Conservation (phyloP, 2,888 invertebrate genomes). For the Subacronicta megacephala region DNA sequence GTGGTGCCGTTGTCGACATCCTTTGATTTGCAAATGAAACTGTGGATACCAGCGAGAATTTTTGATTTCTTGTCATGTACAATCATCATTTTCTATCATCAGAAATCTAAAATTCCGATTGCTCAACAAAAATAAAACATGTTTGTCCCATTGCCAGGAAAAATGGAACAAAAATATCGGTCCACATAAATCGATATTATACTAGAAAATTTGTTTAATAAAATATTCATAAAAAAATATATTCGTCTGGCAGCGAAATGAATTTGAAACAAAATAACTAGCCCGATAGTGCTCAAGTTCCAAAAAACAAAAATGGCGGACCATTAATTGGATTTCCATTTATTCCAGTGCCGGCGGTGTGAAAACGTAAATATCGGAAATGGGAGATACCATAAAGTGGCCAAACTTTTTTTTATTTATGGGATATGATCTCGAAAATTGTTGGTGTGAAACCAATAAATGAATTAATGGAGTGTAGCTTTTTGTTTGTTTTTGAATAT, state of each 20-base stretch:
- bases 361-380: slow-evolving; percentile 45
- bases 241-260: slow-evolving; percentile 14
- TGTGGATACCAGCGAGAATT: too few species aligned
- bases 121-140: slow-evolving; percentile 12
- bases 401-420: slow-evolving; percentile 46
- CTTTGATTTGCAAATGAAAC: too few species aligned
- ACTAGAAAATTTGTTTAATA: slow-evolving; percentile 39
- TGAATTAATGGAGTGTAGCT: slow-evolving; percentile 12
- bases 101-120: background rate
- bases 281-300: slow-evolving; percentile 24
- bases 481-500: slow-evolving; percentile 10
- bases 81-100: too few species aligned
- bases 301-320: slow-evolving; percentile 31
- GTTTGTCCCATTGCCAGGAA: slow-evolving; percentile 7
- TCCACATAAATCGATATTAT: slow-evolving; percentile 13
- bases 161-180: slow-evolving; percentile 9
- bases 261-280: slow-evolving; percentile 27
- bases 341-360: slow-evolving; percentile 18
- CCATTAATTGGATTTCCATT: slow-evolving; percentile 45
- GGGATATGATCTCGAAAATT: slow-evolving; percentile 28
- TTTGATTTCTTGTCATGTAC: too few species aligned
- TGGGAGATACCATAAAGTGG: slow-evolving; percentile 30
- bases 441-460: slow-evolving; percentile 24
- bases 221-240: slow-evolving; percentile 53
- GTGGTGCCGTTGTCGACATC: too few species aligned